phyloP scores from a whole-genome alignment of 2,113 vertebrate genomes.

The Melospiza melodia region DNA sequence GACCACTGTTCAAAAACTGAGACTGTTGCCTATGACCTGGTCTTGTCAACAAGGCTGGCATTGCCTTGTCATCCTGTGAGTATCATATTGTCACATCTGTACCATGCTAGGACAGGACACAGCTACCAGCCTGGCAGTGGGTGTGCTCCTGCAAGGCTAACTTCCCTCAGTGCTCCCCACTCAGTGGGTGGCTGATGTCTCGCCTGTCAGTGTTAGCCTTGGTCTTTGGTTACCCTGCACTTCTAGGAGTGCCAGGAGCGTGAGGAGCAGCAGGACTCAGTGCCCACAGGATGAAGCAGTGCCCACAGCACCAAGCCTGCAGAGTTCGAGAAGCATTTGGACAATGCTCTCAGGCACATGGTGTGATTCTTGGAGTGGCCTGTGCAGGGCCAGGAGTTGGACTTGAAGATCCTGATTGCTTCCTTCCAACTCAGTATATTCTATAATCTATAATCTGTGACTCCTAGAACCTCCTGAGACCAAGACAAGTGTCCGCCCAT shows the following conservation, averaged over 20 bases:
- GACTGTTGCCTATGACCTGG: not conserved
- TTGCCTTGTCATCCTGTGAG: not conserved
- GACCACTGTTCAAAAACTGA: not conserved
- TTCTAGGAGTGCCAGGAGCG: not conserved
- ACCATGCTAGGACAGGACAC: not conserved
- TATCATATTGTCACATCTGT: not conserved
- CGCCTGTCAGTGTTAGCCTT: not conserved
- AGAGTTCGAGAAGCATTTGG: not conserved
- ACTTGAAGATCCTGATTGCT: not conserved
- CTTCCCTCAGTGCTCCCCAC: not conserved
- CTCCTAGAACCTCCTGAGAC: not conserved
- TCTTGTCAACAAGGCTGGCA: not conserved
- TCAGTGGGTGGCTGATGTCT: not conserved
- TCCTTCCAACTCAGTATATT: not conserved
- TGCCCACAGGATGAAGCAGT: not conserved
- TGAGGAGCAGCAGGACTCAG: not conserved
- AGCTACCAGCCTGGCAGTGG: not conserved
- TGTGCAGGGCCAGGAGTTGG: not conserved
- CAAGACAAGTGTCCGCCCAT: not conserved
- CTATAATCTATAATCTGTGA: not conserved
- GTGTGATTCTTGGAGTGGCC: not conserved
- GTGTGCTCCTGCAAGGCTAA: not conserved
- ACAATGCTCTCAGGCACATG: not conserved
- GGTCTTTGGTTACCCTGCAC: not conserved
- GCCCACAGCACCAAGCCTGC: not conserved